These are phyloP conservation scores for Eulemur rubriventer DNA, from an alignment of 2,797 vertebrate genomes.

Conservation along the genomic window DNA sequence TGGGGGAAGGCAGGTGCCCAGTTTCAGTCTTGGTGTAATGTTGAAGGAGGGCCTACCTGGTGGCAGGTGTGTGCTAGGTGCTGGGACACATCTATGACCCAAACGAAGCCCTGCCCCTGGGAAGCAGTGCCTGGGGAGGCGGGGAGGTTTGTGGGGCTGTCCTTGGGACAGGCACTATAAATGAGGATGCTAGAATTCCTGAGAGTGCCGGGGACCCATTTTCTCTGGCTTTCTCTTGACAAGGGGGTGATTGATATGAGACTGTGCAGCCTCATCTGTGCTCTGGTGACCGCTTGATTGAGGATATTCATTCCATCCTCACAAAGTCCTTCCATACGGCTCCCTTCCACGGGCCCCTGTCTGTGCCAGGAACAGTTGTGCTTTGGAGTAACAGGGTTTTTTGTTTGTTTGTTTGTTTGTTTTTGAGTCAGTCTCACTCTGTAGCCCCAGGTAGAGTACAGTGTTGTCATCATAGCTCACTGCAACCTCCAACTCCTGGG, in stretches of 20 bases:
- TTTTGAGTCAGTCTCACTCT: background rate
- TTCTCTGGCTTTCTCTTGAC: conserved; percentile 14
- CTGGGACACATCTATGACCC: background rate
- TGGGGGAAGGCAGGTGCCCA: background rate
- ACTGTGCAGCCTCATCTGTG: background rate
- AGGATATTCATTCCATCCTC: background rate
- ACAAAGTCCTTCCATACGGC: background rate
- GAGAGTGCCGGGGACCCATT: background rate
- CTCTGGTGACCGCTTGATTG: background rate
- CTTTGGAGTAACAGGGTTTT: background rate
- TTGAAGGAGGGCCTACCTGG: background rate
- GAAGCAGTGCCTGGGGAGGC: background rate
- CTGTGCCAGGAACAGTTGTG: background rate
- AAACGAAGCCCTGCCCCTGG: background rate
- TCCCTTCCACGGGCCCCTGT: background rate
- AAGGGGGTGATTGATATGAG: background rate
- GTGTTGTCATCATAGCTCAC: background rate
- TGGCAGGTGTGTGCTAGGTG: background rate
- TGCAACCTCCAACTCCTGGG: background rate
- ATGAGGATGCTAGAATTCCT: background rate
- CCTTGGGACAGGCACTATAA: background rate
- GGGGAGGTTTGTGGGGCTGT: too few species aligned
- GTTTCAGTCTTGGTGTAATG: background rate
- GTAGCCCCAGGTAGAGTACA: background rate
- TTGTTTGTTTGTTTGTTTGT: background rate